Base-by-base conservation (phyloP, 2,888 invertebrate species). In the Epiperipatus broadwayi region DNA sequence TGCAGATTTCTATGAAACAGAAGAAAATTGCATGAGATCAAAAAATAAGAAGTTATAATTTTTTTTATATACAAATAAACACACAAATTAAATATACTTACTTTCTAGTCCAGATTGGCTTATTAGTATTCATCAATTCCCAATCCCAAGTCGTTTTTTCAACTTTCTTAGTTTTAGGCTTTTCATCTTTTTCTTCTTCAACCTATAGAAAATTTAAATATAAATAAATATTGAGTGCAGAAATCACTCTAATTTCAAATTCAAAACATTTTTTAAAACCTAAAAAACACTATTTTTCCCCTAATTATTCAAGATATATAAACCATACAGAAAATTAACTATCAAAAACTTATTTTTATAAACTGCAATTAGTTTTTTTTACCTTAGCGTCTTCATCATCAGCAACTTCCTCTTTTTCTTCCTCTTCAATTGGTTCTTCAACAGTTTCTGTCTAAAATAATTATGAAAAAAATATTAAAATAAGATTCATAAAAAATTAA, bases 41-140 rank as follows among this genome's bases (percentile, higher is more conserved):
- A n/a, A n/a, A n/a, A n/a, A n/a, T n/a, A n/a, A n/a, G n/a, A n/a
- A n/a, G n/a, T n/a, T n/a, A n/a, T n/a, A n/a, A n/a, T n/a, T n/a
- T n/a, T n/a, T n/a, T n/a, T n/a, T n/a, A n/a, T n/a, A n/a, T 10
- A 27, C 10, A 16, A 37, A 37, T 27, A 32, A 38, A 30, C n/a
- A 40, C 7, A 8, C 27, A 19, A 37, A 12, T 21, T 15, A 8
- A n/a, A 20, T 5, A 15, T n/a, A 41, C 55, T 52, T 63, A 72
- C 69, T 93, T 95, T 52, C 89, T 69, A 16, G 91, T 91, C 97
- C 97, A 97, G 57, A 99, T 84, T 14, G 97, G 97, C 65, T 97
- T 97, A 56, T 83, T 80, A 56, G 85, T 83, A 60, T 97, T 97
- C 56, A 95, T 70, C 27, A 87, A 65, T 58, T 83, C 78, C 95